phyloP scores from a whole-genome alignment of 2,113 vertebrate genomes.

The Hemiscyllium ocellatum region DNA sequence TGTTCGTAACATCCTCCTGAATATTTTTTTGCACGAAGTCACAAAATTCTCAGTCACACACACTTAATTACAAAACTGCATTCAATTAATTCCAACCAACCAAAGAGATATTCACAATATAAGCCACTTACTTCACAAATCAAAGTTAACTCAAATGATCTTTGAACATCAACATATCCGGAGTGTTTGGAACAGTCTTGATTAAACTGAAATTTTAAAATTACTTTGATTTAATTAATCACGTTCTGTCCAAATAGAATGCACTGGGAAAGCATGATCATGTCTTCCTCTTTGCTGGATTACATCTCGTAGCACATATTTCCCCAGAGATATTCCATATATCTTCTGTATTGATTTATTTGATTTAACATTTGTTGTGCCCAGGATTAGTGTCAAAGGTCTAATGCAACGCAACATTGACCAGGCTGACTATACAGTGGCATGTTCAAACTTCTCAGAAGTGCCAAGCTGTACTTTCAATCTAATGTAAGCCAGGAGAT shows the following conservation, averaged over 20 bases:
- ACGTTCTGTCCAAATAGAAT: not conserved
- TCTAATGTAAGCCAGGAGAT: not conserved
- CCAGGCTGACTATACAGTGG: not conserved
- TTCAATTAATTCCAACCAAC: not conserved
- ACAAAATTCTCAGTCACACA: not conserved
- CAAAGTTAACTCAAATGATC: not conserved
- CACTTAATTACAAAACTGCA: not conserved
- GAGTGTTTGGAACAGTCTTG: not conserved
- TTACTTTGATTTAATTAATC: not conserved
- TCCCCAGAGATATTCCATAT: not conserved
- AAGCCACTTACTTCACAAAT: not conserved
- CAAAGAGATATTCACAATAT: not conserved
- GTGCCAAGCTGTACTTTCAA: not conserved
- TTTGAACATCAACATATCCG: not conserved
- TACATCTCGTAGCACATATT: not conserved
- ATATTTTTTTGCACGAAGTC: not conserved
- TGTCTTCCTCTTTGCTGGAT: not conserved
- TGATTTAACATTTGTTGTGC: not conserved
- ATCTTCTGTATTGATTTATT: not conserved
- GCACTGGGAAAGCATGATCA: not conserved
- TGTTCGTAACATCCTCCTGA: not conserved
- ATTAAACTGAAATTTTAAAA: not conserved
- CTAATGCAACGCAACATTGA: not conserved
- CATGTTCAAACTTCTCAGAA: not conserved
- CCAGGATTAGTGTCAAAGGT: conserved; percentile 1